Evolutionary conservation across 2,113 vertebrate species (phyloP).

Genomic region (Rhinopomastus cyanomelas): DNA sequence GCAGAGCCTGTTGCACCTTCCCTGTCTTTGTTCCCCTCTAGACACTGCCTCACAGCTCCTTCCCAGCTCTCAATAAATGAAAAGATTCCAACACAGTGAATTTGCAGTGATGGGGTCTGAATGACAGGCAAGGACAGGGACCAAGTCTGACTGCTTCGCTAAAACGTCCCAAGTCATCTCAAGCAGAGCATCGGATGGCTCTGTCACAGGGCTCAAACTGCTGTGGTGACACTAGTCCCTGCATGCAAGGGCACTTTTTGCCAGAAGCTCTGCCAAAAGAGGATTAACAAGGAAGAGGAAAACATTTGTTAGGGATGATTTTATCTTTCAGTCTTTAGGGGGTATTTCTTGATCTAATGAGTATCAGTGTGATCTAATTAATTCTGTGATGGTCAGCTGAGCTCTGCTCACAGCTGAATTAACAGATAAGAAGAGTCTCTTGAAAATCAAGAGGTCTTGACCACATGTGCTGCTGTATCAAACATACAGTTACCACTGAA

Average conservation of each 20-base stretch:
- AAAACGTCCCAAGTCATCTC: neutral
- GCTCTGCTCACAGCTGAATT: neutral
- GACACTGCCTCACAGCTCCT: neutral
- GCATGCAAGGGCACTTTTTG: neutral
- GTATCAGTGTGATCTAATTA: constrained; percentile 6
- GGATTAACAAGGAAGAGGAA: constrained; percentile 28
- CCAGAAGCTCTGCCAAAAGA: constrained; percentile 6
- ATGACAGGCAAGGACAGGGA: neutral
- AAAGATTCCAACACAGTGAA: neutral
- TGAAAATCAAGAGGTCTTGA: neutral
- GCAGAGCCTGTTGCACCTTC: neutral
- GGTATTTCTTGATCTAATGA: neutral
- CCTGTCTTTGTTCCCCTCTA: neutral
- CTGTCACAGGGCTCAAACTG: neutral
- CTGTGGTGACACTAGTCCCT: neutral
- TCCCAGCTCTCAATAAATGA: neutral
- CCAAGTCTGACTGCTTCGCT: neutral
- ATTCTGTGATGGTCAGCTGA: neutral
- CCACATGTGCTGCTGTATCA: neutral
- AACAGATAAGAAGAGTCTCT: neutral
- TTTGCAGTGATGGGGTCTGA: neutral
- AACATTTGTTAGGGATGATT: constrained; percentile 29
- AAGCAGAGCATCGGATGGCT: neutral
- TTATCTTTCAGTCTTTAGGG: neutral
- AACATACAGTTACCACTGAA: neutral